Conservation (phyloP, 2,113 vertebrate genomes). For the Serinus canaria region DNA sequence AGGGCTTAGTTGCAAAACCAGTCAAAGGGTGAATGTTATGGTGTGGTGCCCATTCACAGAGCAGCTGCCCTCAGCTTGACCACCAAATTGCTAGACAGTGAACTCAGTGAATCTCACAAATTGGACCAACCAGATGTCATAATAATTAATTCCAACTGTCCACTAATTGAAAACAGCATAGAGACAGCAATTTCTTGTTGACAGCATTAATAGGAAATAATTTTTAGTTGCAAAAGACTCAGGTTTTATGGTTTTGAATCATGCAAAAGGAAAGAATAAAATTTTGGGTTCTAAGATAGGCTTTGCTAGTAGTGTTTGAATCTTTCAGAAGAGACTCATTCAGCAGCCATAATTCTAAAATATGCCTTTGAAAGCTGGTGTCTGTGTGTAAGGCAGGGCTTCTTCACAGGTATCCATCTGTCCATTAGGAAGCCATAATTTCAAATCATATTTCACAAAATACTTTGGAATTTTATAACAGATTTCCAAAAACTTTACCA, state of each 20-base stretch:
- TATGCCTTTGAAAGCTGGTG: background rate
- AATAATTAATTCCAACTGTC: slow-evolving; percentile 21
- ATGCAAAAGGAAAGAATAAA: background rate
- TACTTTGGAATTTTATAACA: background rate
- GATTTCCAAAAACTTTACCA: background rate
- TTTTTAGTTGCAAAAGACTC: background rate
- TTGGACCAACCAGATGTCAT: slow-evolving; percentile 37
- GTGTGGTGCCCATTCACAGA: background rate
- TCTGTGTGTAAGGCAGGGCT: background rate
- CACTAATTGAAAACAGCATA: slow-evolving; percentile 9
- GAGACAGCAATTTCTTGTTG: background rate
- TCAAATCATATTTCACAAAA: background rate
- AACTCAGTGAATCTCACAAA: slow-evolving; percentile 39
- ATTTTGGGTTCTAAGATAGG: background rate
- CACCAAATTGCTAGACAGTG: slow-evolving; percentile 61
- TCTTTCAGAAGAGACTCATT: background rate
- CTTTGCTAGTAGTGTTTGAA: background rate
- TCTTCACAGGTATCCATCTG: background rate
- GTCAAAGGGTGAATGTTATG: background rate
- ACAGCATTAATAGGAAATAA: background rate
- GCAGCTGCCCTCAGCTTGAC: slow-evolving; percentile 11
- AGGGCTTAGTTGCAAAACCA: background rate
- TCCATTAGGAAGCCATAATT: background rate
- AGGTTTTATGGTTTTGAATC: background rate
- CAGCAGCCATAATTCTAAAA: background rate